Evolutionary conservation across 2,888 invertebrate species (phyloP), one percentile per base, ranked within the genome.

Genomic region (Andrena flavipes): DNA sequence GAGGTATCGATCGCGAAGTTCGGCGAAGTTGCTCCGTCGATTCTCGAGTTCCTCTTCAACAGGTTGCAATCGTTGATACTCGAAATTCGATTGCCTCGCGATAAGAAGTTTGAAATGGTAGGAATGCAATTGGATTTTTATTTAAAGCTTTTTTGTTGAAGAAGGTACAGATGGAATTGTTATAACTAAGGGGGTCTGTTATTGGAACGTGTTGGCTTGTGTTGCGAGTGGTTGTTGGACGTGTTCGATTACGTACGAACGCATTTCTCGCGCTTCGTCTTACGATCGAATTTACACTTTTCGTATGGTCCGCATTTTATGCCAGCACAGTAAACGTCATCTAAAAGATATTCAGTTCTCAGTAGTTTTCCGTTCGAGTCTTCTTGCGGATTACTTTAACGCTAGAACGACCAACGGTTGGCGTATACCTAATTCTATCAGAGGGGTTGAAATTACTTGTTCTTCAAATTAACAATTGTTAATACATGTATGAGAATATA

Each of bases 261-360:
- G 90, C 97, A 97, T 93, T 96, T 96, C 90, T 95, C 95, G 33
- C 96, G 95, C 91, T 96, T 96, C 35, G 96, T 96, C 71, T 92
- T 88, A 23, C 95, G 95, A 90, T 97, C 97, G 84, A 95, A 93
- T 89, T 96, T 95, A 93, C 97, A 97, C 83, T 96, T 96, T 92
- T 97, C 96, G 82, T 95, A 95, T 0, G 96, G 91, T 89, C 95
- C 95, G 90, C 97, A 97, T 92, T 96, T 97, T 13, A 95, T 95
- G 89, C 96, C 96, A 88, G 96, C 96, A 89, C 97, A 97, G 90
- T 96, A 96, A 1, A 95, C 94, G 0, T 94, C 95, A 94, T 94
- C 91, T 94, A 80, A 64, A 91, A 92, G 77, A 79, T 63, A 65
- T 42, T 23, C 42, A 1, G n/a, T n/a, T n/a, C 42, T 6, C 0